Evolutionary conservation across 2,113 vertebrate species (phyloP).

Genomic region (Apteryx mantelli): DNA sequence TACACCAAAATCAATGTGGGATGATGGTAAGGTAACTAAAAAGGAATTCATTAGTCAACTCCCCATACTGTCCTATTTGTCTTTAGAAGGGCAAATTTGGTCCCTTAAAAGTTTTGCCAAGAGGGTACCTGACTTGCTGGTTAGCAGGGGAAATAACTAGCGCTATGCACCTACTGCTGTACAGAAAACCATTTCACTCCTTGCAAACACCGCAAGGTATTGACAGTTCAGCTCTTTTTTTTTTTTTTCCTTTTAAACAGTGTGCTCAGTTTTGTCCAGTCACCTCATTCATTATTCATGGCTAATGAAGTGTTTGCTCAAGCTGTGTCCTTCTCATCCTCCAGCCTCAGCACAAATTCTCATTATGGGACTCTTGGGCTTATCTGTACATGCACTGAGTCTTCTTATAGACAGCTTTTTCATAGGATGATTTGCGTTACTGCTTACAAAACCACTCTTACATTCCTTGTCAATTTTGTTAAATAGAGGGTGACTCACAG

Average conservation of each 20-base stretch:
- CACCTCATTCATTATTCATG: constrained; percentile 49
- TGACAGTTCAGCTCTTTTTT: not conserved
- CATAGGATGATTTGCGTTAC: not conserved
- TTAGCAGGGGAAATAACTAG: not conserved
- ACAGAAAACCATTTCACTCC: not conserved
- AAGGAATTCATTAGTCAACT: not conserved
- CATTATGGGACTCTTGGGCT: constrained; percentile 3
- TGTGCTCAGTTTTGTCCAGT: constrained; percentile 8
- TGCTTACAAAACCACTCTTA: not conserved
- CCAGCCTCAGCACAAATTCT: constrained; percentile 41
- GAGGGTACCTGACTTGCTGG: not conserved
- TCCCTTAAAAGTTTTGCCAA: not conserved
- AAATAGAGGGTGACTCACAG: not conserved
- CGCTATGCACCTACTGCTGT: not conserved
- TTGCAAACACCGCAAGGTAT: not conserved
- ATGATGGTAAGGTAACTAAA: not conserved
- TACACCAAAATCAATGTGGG: not conserved
- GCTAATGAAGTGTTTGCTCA: constrained; percentile 58
- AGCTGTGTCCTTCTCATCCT: constrained; percentile 37
- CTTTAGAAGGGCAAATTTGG: not conserved
- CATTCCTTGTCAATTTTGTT: constrained; percentile 12
- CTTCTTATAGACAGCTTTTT: not conserved
- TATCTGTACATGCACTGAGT: not conserved
- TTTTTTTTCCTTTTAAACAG: not conserved
- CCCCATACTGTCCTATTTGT: not conserved